Evolutionary conservation across 1,140 invertebrate genomes (phyloP).

Genomic region (Drosophila ficusphila): DNA sequence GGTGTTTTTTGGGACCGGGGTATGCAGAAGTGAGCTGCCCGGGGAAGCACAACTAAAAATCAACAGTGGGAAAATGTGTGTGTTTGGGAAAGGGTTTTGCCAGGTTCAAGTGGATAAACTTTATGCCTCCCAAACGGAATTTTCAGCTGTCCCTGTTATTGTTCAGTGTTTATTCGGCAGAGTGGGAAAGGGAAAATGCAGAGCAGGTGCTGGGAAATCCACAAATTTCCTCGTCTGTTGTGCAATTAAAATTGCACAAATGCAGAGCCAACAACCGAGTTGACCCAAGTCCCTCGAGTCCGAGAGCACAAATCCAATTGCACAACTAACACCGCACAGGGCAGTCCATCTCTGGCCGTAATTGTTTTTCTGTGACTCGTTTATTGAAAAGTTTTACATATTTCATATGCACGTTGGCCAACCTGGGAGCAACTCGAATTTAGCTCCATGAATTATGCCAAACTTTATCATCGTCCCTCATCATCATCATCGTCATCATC

Average conservation of each 20-base stretch:
- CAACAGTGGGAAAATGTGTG: constrained; percentile 17
- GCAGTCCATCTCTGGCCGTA: constrained; percentile 19
- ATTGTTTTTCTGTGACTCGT: constrained; percentile 72
- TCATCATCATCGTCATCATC: constrained; percentile 1
- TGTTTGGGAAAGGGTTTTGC: not conserved
- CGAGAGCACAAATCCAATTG: constrained; percentile 56
- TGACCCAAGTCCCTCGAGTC: constrained; percentile 19
- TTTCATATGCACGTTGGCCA: constrained; percentile 47
- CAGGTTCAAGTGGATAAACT: constrained; percentile 33
- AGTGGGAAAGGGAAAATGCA: not conserved
- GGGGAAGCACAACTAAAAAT: constrained; percentile 37
- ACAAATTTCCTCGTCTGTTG: constrained; percentile 50
- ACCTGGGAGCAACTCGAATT: constrained; percentile 37
- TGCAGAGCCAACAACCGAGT: constrained; percentile 33
- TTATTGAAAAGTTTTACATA: constrained; percentile 71
- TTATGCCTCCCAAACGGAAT: constrained; percentile 53
- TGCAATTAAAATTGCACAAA: constrained; percentile 69
- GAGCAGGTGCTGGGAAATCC: constrained; percentile 18
- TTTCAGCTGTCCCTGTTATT: constrained; percentile 47
- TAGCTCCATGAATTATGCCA: constrained; percentile 54
- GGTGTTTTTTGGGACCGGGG: constrained; percentile 4
- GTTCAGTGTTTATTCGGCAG: constrained; percentile 36
- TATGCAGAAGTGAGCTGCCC: constrained; percentile 35
- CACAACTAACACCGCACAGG: constrained; percentile 26
- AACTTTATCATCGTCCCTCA: constrained; percentile 60